Percentiles rank a stretch among this genome's conserved stretches.
phyloP scores from a whole-genome alignment of 2,113 vertebrate genomes.

The Lamprologus sp. region DNA sequence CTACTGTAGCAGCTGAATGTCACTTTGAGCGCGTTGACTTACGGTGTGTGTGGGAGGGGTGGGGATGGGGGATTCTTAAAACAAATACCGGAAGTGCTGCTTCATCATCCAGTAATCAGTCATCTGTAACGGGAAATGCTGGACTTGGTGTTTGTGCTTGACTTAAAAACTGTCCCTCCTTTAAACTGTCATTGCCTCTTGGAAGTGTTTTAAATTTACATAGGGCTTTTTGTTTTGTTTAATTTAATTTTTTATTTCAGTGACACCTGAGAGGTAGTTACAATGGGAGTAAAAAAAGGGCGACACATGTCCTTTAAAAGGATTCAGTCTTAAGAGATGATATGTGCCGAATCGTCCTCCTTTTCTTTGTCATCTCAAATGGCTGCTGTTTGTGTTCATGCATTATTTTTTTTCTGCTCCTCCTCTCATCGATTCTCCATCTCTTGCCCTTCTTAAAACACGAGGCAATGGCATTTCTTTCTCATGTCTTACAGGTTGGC shows the following conservation, averaged over 20 bases:
- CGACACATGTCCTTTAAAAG: neutral
- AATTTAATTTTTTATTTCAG: neutral
- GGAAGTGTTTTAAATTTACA: slow-evolving; percentile 17
- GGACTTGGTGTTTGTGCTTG: slow-evolving; percentile 49
- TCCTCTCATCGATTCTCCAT: neutral
- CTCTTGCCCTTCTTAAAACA: neutral
- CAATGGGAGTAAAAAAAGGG: neutral
- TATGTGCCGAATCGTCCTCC: slow-evolving; percentile 10
- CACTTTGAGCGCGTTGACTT: slow-evolving; percentile 24
- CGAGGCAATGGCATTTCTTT: slow-evolving; percentile 42
- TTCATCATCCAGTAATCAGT: slow-evolving; percentile 56
- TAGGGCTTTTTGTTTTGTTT: neutral
- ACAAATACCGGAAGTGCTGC: slow-evolving; percentile 66
- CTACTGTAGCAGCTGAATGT: slow-evolving; percentile 59
- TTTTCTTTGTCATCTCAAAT: slow-evolving; percentile 29
- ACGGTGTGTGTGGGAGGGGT: neutral
- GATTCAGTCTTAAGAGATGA: neutral
- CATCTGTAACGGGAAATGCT: slow-evolving; percentile 54
- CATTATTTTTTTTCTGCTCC: neutral
- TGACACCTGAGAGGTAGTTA: neutral
- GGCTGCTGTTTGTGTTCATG: slow-evolving; percentile 17
- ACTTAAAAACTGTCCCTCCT: slow-evolving; percentile 25
- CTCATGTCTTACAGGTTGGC: slow-evolving; percentile 55
- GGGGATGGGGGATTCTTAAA: neutral
- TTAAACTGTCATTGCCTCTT: slow-evolving; percentile 19